Percentiles rank a stretch among this genome's conserved stretches.
Conservation (phyloP, 2,888 invertebrate species). For the Griposia aprilina region DNA sequence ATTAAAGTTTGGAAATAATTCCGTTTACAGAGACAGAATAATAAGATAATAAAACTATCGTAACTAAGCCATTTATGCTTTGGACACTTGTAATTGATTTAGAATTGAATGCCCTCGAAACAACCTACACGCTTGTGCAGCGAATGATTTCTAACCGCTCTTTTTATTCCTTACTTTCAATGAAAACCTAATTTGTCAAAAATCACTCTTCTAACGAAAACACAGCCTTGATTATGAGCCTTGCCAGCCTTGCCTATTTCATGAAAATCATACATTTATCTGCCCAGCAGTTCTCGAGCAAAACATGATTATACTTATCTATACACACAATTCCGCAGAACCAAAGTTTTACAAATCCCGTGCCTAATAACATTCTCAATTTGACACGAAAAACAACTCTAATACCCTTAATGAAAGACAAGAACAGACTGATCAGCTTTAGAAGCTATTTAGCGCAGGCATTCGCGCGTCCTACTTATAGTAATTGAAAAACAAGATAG, state of each 20-base stretch:
- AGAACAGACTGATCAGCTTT: background rate
- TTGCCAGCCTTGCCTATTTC: no score
- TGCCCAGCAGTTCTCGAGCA: background rate
- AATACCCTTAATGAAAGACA: background rate
- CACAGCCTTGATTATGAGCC: background rate
- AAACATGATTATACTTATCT: background rate
- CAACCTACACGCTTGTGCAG: background rate
- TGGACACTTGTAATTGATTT: slow-evolving; percentile 34
- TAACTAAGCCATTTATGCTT: background rate
- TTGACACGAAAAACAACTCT: background rate
- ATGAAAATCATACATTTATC: background rate
- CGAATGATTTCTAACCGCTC: background rate
- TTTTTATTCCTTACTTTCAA: background rate
- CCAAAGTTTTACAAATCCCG: background rate
- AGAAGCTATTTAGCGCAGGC: slow-evolving; percentile 27
- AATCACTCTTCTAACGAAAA: background rate
- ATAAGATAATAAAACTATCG: slow-evolving; percentile 46
- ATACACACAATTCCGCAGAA: background rate
- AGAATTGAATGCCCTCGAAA: background rate
- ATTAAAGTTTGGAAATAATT: slow-evolving; percentile 36
- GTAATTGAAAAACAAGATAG: slow-evolving; percentile 47
- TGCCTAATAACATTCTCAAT: background rate
- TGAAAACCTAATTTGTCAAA: background rate
- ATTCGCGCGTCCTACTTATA: slow-evolving; percentile 29
- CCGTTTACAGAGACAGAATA: slow-evolving; percentile 22